Conservation (phyloP, 2,113 vertebrate species). For the Setophaga coronata region DNA sequence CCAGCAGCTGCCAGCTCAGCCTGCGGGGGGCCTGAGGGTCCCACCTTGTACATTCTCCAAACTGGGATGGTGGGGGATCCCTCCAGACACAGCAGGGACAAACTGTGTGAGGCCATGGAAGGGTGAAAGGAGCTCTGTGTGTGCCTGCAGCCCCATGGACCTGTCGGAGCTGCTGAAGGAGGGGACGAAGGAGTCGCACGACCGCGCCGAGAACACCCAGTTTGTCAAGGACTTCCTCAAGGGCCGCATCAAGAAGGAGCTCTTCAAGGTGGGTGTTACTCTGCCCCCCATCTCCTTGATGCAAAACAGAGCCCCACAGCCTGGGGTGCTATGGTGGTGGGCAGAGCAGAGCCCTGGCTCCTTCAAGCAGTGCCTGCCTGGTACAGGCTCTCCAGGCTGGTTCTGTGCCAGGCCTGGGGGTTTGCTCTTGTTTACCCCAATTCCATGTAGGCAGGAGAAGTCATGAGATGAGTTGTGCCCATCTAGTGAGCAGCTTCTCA, state of each 20-base stretch:
- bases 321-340: not conserved
- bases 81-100: not conserved
- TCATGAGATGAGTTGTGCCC: not conserved
- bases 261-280: slow-evolving; percentile 86
- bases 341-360: not conserved
- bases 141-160: slow-evolving; percentile 79
- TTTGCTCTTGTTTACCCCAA: not conserved
- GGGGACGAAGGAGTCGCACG: slow-evolving; percentile 92
- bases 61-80: not conserved
- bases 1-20: not conserved
- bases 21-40: not conserved
- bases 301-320: not conserved
- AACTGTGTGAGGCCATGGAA: fast-evolving
- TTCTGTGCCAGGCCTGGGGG: not conserved
- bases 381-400: not conserved
- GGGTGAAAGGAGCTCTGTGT: not conserved
- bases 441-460: fast-evolving
- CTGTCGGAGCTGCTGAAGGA: slow-evolving; percentile 93
- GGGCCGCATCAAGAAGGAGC: slow-evolving; percentile 87
- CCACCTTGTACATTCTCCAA: not conserved
- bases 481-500: not conserved
- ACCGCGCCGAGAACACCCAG: slow-evolving; percentile 90
- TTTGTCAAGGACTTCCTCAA: slow-evolving; percentile 97
- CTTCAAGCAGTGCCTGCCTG: not conserved
- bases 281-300: not conserved